phyloP scores from a whole-genome alignment of 2,888 invertebrate species.

The Eulithis testata region DNA sequence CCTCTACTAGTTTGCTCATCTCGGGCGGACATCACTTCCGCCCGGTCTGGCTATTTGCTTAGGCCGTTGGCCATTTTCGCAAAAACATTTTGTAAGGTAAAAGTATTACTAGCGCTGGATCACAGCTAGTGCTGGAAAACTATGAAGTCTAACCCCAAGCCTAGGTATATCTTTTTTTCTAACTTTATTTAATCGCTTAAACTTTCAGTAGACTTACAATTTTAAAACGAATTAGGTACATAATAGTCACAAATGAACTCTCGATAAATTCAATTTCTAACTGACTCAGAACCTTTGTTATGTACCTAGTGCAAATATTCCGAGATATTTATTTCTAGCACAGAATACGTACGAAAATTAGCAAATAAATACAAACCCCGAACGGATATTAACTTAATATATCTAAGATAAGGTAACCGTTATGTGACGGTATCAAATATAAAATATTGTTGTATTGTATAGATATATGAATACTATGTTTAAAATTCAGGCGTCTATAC shows the following conservation, averaged over 20 bases:
- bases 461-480: too few relatives aligned
- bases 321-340: background rate
- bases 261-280: too few relatives aligned
- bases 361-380: background rate
- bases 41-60: slow-evolving; percentile 33
- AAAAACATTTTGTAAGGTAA: slow-evolving; percentile 9
- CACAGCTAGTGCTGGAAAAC: background rate
- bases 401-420: background rate
- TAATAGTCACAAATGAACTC: too few relatives aligned
- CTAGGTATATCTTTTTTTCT: too few relatives aligned
- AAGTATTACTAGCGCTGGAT: background rate
- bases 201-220: too few relatives aligned
- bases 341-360: background rate
- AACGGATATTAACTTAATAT: background rate
- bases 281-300: too few relatives aligned
- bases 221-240: too few relatives aligned
- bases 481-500: too few relatives aligned
- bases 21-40: slow-evolving; percentile 33
- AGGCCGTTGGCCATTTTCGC: slow-evolving; percentile 20
- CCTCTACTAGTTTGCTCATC: slow-evolving; percentile 45
- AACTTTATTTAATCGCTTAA: too few relatives aligned
- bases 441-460: background rate
- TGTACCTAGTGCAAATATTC: too few relatives aligned
- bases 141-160: too few relatives aligned
- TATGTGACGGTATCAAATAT: background rate